A percentile compares a stretch with the other conserved stretches of the same genome.
phyloP scores from a whole-genome alignment of 2,888 invertebrate species.

The Macrosoma leucophasiata region DNA sequence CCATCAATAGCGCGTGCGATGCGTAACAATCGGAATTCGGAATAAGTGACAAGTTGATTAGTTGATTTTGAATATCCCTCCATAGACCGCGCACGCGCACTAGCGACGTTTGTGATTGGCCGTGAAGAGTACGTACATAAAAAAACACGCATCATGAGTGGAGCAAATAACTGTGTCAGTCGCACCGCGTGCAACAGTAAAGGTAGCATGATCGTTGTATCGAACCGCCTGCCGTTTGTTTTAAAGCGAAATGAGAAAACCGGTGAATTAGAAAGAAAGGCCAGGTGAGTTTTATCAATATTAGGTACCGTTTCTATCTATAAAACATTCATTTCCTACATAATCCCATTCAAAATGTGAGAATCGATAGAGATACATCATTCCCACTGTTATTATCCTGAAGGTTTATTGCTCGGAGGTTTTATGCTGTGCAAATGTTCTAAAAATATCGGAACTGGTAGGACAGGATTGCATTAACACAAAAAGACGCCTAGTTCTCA shows the following conservation, averaged over 20 bases:
- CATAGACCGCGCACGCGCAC: slow-evolving; percentile 56
- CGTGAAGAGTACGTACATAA: slow-evolving; percentile 44
- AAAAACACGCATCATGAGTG: slow-evolving; percentile 56
- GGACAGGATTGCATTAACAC: too few relatives aligned
- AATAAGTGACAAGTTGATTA: slow-evolving; percentile 34
- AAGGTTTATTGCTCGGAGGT: too few relatives aligned
- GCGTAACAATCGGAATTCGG: slow-evolving; percentile 37
- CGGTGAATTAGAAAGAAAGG: slow-evolving; percentile 84
- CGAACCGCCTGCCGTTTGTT: slow-evolving; percentile 92
- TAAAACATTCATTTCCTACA: too few relatives aligned
- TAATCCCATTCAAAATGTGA: too few relatives aligned
- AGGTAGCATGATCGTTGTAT: slow-evolving; percentile 92
- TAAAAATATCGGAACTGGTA: too few relatives aligned
- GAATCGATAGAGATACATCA: too few relatives aligned
- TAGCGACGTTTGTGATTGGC: slow-evolving; percentile 57
- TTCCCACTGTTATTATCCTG: too few relatives aligned
- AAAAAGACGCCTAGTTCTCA: too few relatives aligned
- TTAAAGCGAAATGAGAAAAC: slow-evolving; percentile 83
- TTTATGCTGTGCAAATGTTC: too few relatives aligned
- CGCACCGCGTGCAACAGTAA: slow-evolving; percentile 72
- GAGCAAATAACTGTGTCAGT: slow-evolving; percentile 43
- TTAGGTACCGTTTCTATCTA: too few relatives aligned
- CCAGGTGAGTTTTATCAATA: slow-evolving; percentile 80
- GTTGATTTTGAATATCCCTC: slow-evolving; percentile 49
- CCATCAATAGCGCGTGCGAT: slow-evolving; percentile 41